Evolutionary conservation across 2,888 invertebrate genomes (phyloP).

Genomic region (Vesta saturnalis): DNA sequence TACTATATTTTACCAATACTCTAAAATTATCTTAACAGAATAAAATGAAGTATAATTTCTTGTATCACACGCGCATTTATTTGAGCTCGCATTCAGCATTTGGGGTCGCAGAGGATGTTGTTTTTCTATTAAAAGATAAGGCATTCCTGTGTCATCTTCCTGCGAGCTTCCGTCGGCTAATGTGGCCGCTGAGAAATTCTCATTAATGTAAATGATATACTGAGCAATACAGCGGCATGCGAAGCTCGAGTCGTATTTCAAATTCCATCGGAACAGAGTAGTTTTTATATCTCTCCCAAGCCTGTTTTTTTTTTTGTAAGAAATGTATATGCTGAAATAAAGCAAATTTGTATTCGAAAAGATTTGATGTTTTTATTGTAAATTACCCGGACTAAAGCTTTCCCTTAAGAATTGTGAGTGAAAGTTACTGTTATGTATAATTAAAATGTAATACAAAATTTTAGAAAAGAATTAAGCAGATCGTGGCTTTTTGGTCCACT

Average conservation of each 20-base stretch:
- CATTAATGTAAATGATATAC: slow-evolving; percentile 58
- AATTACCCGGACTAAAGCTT: too few relatives aligned
- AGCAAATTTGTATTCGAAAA: slow-evolving; percentile 28
- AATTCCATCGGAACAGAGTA: slow-evolving; percentile 46
- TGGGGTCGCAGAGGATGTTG: slow-evolving; percentile 42
- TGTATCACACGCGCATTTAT: slow-evolving; percentile 32
- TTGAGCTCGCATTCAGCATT: slow-evolving; percentile 34
- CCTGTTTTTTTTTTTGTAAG: slow-evolving; percentile 35
- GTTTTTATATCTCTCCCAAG: slow-evolving; percentile 38
- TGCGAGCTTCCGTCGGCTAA: slow-evolving; percentile 52
- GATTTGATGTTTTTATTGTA: slow-evolving; percentile 23
- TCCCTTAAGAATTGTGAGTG: background rate
- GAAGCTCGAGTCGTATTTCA: slow-evolving; percentile 48
- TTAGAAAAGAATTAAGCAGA: too few relatives aligned
- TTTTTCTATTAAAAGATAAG: slow-evolving; percentile 57
- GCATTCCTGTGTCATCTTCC: slow-evolving; percentile 51
- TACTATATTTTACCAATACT: background rate
- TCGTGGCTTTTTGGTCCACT: too few relatives aligned
- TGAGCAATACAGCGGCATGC: slow-evolving; percentile 48
- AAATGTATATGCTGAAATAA: slow-evolving; percentile 35
- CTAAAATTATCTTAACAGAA: slow-evolving; percentile 7
- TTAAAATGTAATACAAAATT: too few relatives aligned
- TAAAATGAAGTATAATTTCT: slow-evolving; percentile 29
- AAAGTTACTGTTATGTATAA: too few relatives aligned
- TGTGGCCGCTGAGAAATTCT: slow-evolving; percentile 55